Percentiles rank a stretch among this genome's conserved stretches.
Conservation (phyloP, 2,888 invertebrate genomes). For the Chloroclysta siterata region DNA sequence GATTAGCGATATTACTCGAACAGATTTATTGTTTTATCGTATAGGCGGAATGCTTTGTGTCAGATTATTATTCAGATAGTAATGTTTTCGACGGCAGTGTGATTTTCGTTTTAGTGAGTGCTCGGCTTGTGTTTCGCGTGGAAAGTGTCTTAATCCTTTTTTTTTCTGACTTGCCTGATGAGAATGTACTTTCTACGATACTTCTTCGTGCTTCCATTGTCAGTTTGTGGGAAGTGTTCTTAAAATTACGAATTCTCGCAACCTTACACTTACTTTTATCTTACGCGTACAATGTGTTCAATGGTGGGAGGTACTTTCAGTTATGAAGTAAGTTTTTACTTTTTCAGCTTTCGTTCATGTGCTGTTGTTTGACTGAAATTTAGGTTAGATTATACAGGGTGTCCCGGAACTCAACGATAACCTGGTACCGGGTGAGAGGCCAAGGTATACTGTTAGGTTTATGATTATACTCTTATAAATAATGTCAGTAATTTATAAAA, state of each 20-base stretch:
- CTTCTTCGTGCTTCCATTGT: background rate
- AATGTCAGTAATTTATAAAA: too few relatives aligned
- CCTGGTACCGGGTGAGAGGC: too few relatives aligned
- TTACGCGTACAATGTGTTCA: conserved; percentile 3
- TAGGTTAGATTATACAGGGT: background rate
- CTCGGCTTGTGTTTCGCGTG: conserved; percentile 4
- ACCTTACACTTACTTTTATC: background rate
- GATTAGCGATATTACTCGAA: conserved; percentile 63
- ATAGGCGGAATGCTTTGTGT: conserved; percentile 63
- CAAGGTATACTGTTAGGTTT: too few relatives aligned
- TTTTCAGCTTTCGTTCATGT: too few relatives aligned
- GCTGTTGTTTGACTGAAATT: background rate
- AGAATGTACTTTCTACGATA: background rate
- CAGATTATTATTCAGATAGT: conserved; percentile 22
- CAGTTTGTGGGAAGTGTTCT: background rate
- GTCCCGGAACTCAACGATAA: too few relatives aligned
- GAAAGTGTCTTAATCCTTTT: background rate
- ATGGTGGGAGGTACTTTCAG: background rate
- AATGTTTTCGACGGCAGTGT: conserved; percentile 27
- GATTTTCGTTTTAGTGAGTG: conserved; percentile 18
- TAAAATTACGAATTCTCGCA: background rate
- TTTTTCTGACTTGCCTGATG: too few relatives aligned
- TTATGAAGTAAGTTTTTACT: conserved; percentile 17
- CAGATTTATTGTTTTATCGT: conserved; percentile 76
- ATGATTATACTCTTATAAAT: too few relatives aligned